Evolutionary conservation across 2,888 invertebrate genomes (phyloP), one percentile per base, ranked within the genome.

Genomic region (Spodoptera littoralis): DNA sequence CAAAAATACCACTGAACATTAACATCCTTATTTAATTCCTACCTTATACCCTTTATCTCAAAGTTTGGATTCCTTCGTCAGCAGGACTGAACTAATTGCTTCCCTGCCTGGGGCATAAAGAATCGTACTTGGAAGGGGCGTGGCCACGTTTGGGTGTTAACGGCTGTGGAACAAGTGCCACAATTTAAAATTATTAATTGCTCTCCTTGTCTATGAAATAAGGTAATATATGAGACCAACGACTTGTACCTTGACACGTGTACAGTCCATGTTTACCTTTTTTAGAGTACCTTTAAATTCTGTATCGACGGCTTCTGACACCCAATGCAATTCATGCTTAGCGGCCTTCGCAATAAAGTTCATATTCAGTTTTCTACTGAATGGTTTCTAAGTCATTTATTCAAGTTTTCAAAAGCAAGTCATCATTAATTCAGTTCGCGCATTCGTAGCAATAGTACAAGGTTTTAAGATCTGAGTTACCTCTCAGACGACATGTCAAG

Each of bases 111-210:
- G 72, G 78, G 67, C 48, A 59, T 60, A 60, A 43, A 53, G 54
- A 67, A 49, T 55, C 45, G 54, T 65, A 77, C 77, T 70, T 65
- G 65, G 64, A 67, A 71, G 50, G 64, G 79, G 79, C 70, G 79
- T 65, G 58, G 70, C 50, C 13, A n/a, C 36, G 54, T 69, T 64
- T 47, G 64, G 54, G 61, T 61, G 61, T 72, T 70, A 74, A 68
- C 73, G 65, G 70, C 49, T 74, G 66, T 48, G 60, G 68, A 74
- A 79, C 72, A 66, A 70, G 61, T 63, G 77, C 72, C 60, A 72
- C 68, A 59, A 59, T 63, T 68, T 68, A 42, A 18, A 27, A 48
- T 65, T 70, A 78, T 76, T 67, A 79, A 76, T 79, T 58, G 63
- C 66, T 60, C 49, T 44, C 11, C 68, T 56, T 51, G 44, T 24